A percentile compares a stretch with the other conserved stretches of the same genome.
phyloP scores from a whole-genome alignment of 2,888 invertebrate species.

The Heliconius erato region DNA sequence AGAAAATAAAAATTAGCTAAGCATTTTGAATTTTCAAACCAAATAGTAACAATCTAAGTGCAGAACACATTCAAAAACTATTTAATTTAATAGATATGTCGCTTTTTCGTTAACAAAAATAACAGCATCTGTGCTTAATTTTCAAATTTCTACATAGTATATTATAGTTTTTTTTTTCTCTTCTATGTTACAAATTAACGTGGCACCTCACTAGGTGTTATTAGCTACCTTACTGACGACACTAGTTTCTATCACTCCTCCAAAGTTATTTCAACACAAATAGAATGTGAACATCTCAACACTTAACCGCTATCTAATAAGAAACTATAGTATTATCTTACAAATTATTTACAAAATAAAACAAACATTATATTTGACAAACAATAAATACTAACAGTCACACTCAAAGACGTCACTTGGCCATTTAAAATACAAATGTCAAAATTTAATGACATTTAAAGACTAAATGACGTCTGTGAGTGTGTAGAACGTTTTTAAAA shows the following conservation, averaged over 20 bases:
- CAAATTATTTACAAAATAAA: conserved; percentile 67
- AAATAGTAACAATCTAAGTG: conserved; percentile 44
- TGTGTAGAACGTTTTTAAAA: not conserved
- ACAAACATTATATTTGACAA: conserved; percentile 26
- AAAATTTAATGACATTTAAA: not conserved
- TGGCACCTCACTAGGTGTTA: conserved; percentile 62
- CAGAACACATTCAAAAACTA: conserved; percentile 50
- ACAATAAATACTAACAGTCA: conserved; percentile 7
- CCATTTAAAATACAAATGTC: not conserved
- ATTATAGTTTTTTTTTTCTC: conserved; percentile 29
- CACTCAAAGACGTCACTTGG: conserved; percentile 9
- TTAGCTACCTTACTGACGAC: conserved; percentile 1
- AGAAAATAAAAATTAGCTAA: conserved; percentile 41
- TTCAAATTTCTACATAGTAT: conserved; percentile 55
- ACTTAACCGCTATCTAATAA: conserved; percentile 66
- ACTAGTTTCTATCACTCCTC: conserved; percentile 43
- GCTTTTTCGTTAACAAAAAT: conserved; percentile 66
- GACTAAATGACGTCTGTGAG: not conserved
- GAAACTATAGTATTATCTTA: conserved; percentile 66
- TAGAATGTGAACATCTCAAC: conserved; percentile 78
- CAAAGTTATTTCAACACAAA: conserved; percentile 70
- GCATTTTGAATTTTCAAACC: conserved; percentile 41
- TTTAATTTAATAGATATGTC: conserved; percentile 63
- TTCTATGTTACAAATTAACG: conserved; percentile 41
- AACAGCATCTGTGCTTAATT: conserved; percentile 58